Base-by-base conservation (phyloP, 2,113 vertebrate genomes). In the Verasper variegatus region DNA sequence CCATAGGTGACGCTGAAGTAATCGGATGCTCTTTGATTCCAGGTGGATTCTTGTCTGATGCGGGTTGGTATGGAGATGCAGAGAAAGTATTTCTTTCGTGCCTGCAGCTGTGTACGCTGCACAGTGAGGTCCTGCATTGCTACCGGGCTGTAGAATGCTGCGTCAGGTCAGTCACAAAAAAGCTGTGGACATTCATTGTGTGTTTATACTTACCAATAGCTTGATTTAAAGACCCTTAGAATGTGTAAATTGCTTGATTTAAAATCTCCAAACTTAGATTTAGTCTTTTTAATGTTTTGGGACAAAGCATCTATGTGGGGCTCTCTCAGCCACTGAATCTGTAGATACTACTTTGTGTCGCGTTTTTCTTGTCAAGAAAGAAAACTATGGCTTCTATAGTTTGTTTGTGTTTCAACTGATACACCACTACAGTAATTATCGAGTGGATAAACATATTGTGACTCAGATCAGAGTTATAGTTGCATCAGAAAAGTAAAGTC, bases 31-130 rank as follows among this genome's bases (percentile, higher is more conserved):
- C 61, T 78, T 74, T 81, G 52, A 27, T 77, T 83, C 0, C 40
- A 99, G 98, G 98, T 76, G 98, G 98, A 0, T 99, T 99, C 89
- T 88, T 99, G 23, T 99, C 98, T 0, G 98, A 99, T 80, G 98
- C 98, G 9, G 98, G 98, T 77, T 99, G 98, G 98, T 99, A 99
- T 82, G 96, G 97, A 42, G 98, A 99, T 81, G 98, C 98, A 68
- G 98, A 99, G 89, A 98, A 98, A 81, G 98, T 99, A 21, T 99
- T 99, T 84, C 94, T 98, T 21, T 99, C 98, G 59, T 99, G 97
- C 90, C 96, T 98, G 76, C 98, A 99, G 92, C 92, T 99, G 56
- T 99, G 97, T 84, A 96, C 96, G 3, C 95, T 99, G 54, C 98
- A 99, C 12, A 97, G 98, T 76, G 98, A 99, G 76, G 96, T 99